Evolutionary conservation across 1,140 invertebrate genomes (phyloP), one percentile per base, ranked within the genome.

Genomic region (Brachionus angularis): DNA sequence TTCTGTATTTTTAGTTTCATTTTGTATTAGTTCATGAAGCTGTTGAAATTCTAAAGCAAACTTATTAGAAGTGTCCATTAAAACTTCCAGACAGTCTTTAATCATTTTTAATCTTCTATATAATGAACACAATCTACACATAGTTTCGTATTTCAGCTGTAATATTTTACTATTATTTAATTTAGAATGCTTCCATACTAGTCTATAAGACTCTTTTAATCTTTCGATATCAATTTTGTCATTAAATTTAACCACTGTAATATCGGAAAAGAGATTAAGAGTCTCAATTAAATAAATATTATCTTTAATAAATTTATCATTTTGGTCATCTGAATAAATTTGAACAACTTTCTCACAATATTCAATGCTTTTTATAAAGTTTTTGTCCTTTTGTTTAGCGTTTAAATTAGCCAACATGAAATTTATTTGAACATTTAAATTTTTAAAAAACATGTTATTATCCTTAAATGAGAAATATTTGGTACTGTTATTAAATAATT

Each of bases 51-150:
- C 62, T 18, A 33, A 14, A 3, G 25, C 23, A 46, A 67, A 50
- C 14, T 50, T 46, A 47, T 33, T 46, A 16, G 47, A 47, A 3
- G 62, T 47, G 31, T 67, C 62, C 42, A 67, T 46, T 31, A 67
- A 67, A 33, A 46, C n/a, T 18, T 67, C 62, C 5, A 67, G 27
- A 49, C 62, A 67, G 16, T 67, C 62, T 67, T 67, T 67, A 8
- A 16, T 50, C 16, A 33, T 44, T 18, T 5, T 34, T 7, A 42
- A 47, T 10, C 39, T 29, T 14, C 47, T 27, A 23, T 67, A 67
- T 25, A 67, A 46, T 5, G 42, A 34, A 31, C 42, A 46, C 42
- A 67, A n/a, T 33, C 62, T 33, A 46, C 62, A 67, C 47, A 36
- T 49, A 7, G 62, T 25, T 29, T 67, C 62, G 31, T 47, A 67